These are phyloP conservation scores for Brachionus manjavacas DNA, from an alignment of 1,140 invertebrate genomes.

Conservation along the genomic window DNA sequence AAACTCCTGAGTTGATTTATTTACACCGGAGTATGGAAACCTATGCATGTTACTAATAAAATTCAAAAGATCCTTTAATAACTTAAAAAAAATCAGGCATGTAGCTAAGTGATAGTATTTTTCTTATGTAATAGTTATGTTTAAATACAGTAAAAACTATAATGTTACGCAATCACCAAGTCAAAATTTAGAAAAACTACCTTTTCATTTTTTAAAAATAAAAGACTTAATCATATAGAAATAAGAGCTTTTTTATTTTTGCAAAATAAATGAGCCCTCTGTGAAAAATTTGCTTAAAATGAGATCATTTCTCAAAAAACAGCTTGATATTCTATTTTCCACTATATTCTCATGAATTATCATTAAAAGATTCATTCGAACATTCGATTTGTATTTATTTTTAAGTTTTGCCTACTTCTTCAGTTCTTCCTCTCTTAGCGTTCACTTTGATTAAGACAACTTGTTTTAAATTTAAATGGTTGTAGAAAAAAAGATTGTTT, in stretches of 20 bases:
- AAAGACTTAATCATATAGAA: not conserved
- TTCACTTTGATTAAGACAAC: too few species aligned
- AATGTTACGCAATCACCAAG: not conserved
- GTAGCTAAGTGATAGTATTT: not conserved
- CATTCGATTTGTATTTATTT: too few species aligned
- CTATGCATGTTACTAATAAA: not conserved
- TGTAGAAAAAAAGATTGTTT: too few species aligned
- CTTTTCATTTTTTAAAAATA: not conserved
- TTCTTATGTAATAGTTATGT: not conserved
- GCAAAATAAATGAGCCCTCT: not conserved
- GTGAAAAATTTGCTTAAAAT: too few species aligned
- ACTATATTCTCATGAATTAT: too few species aligned
- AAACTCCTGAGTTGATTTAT: not conserved
- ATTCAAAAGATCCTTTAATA: not conserved
- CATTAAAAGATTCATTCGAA: too few species aligned
- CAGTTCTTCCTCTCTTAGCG: too few species aligned
- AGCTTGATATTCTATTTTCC: too few species aligned
- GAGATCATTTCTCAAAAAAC: too few species aligned
- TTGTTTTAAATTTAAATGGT: too few species aligned
- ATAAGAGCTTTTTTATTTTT: not conserved
- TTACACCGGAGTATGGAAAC: not conserved
- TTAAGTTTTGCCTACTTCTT: too few species aligned
- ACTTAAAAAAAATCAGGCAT: not conserved
- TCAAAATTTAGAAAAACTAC: not conserved
- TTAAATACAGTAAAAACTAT: not conserved